Evolutionary conservation across 2,888 invertebrate genomes (phyloP), one percentile per base, ranked within the genome.

Genomic region (Leptinotarsa juncta): DNA sequence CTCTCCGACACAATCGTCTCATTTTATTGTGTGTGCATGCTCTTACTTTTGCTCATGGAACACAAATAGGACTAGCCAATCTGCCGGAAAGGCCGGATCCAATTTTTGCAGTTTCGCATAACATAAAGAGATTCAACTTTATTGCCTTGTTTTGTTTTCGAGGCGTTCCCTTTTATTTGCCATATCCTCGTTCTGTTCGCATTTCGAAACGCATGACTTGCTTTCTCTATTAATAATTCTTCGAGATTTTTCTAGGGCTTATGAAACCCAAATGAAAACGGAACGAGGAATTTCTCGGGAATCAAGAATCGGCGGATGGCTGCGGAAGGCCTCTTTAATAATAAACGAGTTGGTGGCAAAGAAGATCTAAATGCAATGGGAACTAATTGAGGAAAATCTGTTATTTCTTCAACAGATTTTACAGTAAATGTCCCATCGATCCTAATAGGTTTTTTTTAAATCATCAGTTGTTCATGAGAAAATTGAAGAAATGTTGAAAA

Each of bases 51-150:
- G 71, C 77, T 73, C 71, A 71, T 76, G 71, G 73, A 77, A 73
- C 73, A 62, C 75, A 69, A 72, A 78, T 73, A 78, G 72, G 78
- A 78, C 71, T 72, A 73, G 72, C 74, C 78, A 76, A 76, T 76
- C 72, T 73, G 73, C 66, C 62, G 76, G 76, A 76, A 73, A 74
- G 72, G 74, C 76, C 71, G 67, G 53, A 79, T 77, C 79, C 77
- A 81, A 81, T 81, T 79, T 80, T 78, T 80, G 78, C 77, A 79
- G 75, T 80, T 78, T 79, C 79, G 77, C 78, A 78, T 81, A 79
- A 79, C 78, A 78, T 75, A 80, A 78, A 74, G 77, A 78, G 79
- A 79, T 81, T 81, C 79, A 81, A 80, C 79, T 80, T 81, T 78
- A 78, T 78, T 78, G 78, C 78, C 80, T 81, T 81, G 81, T 83